Percentiles rank a stretch among this genome's conserved stretches.
These are phyloP conservation scores for Sinocyclocheilus anophthalmus DNA, from an alignment of 2,113 vertebrate species.

Conservation along the genomic window DNA sequence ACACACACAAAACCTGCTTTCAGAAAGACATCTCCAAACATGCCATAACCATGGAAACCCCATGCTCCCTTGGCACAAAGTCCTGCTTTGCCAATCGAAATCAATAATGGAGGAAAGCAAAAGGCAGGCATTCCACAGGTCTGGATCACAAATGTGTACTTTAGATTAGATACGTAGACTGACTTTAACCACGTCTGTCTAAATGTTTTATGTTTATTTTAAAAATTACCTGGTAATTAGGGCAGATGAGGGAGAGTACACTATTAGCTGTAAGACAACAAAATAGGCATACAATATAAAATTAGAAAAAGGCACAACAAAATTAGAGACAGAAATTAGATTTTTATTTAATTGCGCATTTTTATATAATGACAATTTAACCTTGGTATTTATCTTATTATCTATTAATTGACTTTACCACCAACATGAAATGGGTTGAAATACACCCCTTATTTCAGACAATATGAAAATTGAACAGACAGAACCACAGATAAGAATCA, in stretches of 20 bases:
- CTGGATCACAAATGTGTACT: not conserved
- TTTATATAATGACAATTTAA: no score
- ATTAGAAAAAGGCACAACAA: no score
- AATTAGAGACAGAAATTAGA: no score
- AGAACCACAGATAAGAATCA: not conserved
- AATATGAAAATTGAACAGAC: not conserved
- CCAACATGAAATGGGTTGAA: not conserved
- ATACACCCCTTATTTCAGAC: conserved; percentile 14
- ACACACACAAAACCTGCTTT: conserved; percentile 44
- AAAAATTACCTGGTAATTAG: not conserved
- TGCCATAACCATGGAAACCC: conserved; percentile 58
- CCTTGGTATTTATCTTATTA: no score
- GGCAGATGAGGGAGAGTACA: not conserved
- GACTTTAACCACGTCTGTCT: not conserved
- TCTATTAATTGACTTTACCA: not conserved
- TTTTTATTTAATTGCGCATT: no score
- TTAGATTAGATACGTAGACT: not conserved
- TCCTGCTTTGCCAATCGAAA: conserved; percentile 50
- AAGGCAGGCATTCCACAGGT: conserved; percentile 52
- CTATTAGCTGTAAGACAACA: not conserved
- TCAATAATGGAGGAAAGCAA: conserved; percentile 48
- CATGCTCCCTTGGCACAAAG: conserved; percentile 48
- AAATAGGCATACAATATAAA: not conserved
- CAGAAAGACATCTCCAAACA: conserved; percentile 53
- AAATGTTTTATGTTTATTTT: not conserved